phyloP scores from a whole-genome alignment of 2,888 invertebrate genomes.

The Zygothrica quintamaculata region DNA sequence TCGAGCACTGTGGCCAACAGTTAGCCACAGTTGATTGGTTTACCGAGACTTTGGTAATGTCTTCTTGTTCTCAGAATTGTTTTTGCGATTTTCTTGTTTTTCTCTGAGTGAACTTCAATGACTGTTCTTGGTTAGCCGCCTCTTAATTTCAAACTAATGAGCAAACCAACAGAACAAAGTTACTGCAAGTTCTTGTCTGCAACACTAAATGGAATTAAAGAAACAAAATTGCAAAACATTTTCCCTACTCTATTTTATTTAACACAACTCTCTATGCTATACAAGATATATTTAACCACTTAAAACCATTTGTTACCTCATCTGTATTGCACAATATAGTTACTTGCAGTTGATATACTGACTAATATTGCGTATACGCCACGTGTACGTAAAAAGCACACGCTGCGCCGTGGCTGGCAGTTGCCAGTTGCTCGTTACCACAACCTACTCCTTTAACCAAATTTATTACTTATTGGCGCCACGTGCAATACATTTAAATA shows the following conservation, averaged over 20 bases:
- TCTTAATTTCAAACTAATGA: conserved; percentile 66
- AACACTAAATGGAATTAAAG: conserved; percentile 48
- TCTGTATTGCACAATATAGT: conserved; percentile 22
- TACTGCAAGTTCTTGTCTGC: conserved; percentile 68
- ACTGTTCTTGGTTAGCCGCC: conserved; percentile 38
- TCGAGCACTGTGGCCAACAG: conserved; percentile 78
- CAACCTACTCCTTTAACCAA: conserved; percentile 32
- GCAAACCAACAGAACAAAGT: conserved; percentile 66
- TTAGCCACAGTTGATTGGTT: conserved; percentile 80
- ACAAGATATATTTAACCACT: conserved; percentile 34
- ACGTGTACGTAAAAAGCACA: conserved; percentile 52
- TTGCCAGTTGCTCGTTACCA: conserved; percentile 3
- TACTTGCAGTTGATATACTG: conserved; percentile 50
- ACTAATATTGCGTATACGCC: conserved; percentile 67
- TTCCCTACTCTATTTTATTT: neutral
- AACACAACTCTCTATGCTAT: conserved; percentile 15
- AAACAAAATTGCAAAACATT: conserved; percentile 2
- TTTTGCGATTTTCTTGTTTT: conserved; percentile 19
- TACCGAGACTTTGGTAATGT: conserved; percentile 49
- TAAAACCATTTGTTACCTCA: conserved; percentile 45
- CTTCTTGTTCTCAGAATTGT: conserved; percentile 8
- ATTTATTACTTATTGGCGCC: conserved; percentile 55
- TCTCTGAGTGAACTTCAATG: conserved; percentile 37
- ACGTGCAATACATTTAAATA: conserved; percentile 55
- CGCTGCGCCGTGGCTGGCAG: conserved; percentile 33